Evolutionary conservation across 2,797 vertebrate species (phyloP).

Genomic region (Macroramphosus scolopax): DNA sequence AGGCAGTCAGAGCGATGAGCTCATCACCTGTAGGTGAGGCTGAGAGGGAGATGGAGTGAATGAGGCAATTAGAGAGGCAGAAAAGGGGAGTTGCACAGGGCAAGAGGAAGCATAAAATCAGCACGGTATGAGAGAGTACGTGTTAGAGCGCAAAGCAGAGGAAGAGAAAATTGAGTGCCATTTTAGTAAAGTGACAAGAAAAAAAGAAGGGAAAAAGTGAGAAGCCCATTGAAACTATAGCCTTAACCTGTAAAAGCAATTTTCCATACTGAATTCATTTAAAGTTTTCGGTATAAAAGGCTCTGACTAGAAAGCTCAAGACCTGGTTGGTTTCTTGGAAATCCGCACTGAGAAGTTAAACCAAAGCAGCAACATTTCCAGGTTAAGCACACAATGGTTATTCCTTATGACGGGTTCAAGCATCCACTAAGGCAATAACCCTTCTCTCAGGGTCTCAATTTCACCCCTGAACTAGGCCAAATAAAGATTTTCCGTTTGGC

Average conservation of each 20-base stretch:
- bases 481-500: too few species aligned
- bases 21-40: conserved; percentile 69
- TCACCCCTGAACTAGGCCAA: too few species aligned
- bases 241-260: conserved; percentile 3
- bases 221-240: too few species aligned
- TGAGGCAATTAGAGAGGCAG: conserved; percentile 27
- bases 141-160: conserved; percentile 20
- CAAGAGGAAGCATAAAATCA: conserved; percentile 26
- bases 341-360: conserved; percentile 7
- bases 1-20: conserved; percentile 65
- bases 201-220: conserved; percentile 4
- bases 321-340: conserved; percentile 16
- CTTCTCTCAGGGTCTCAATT: too few species aligned
- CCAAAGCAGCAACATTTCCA: conserved; percentile 21
- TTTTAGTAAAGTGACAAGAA: too few species aligned
- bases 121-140: conserved; percentile 11
- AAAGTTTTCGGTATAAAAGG: conserved; percentile 6
- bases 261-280: conserved; percentile 1
- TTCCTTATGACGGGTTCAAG: neutral
- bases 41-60: conserved; percentile 34
- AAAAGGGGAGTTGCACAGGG: conserved; percentile 21
- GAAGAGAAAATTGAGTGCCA: conserved; percentile 26
- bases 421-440: neutral
- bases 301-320: neutral
- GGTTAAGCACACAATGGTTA: conserved; percentile 4